Evolutionary conservation across 1,140 invertebrate species (phyloP), one percentile per base, ranked within the genome.

Genomic region (Drosophila lini): DNA sequence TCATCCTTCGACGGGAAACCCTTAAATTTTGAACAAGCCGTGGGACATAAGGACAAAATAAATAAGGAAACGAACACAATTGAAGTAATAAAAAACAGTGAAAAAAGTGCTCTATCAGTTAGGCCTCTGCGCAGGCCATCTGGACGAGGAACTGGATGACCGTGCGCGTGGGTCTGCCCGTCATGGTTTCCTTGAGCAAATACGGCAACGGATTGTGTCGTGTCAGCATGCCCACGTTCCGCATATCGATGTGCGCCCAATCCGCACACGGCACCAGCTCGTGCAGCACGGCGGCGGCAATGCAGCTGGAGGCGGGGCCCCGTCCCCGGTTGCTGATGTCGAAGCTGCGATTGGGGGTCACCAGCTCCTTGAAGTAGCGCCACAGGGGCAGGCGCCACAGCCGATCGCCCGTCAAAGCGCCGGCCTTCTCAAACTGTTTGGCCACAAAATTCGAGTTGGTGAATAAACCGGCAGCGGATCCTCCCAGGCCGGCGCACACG

Each of bases 311-410:
- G 41, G 93, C 93, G n/a, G 92, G 89, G 6, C 93, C 93, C 9
- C 91, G 83, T 3, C 93, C 94, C 48, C 95, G 92, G 85, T 96
- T 96, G 82, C 94, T 94, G 3, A 96, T 81, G 90, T 96, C 96
- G 47, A 84, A 92, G 8, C 91, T 92, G 8, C 64, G 19, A 34
- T 86, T 74, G n/a, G 91, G 79, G 28, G 94, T 95, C 45, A 98
- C 93, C 85, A 95, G 94, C 59, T 95, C 94, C 6, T 94, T 95
- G 83, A 96, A 98, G 80, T 95, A 94, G 52, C 96, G 94, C 95
- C 97, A 98, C 1, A 98, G 89, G 0, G 98, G 98, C 93, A 98
- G 95, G 78, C 97, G 94, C 98, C 98, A 98, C 5, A 98, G 93
- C 48, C 98, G 93, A 92, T 98, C 98, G 0, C 98, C 98, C 2